Base-by-base conservation (phyloP, 2,888 invertebrate species). In the Parapristionchus giblindavisi region DNA sequence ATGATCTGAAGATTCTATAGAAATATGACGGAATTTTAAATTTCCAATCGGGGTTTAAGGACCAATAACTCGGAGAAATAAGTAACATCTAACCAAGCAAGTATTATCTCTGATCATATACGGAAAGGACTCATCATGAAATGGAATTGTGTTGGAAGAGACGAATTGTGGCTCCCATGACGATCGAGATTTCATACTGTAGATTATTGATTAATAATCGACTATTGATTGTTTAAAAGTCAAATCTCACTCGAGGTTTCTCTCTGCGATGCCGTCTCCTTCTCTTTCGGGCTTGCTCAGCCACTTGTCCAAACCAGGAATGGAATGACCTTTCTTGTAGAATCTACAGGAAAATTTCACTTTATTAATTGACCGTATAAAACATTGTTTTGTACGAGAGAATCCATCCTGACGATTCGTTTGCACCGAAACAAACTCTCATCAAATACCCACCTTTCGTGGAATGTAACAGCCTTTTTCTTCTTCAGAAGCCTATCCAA, bases 21-120 rank as follows among this genome's bases (percentile, higher is more conserved):
- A n/a, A n/a, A n/a, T n/a, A n/a, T n/a, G n/a, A n/a, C n/a, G n/a
- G n/a, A n/a, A n/a, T n/a, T n/a, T n/a, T n/a, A n/a, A n/a, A n/a
- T n/a, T n/a, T n/a, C n/a, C n/a, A n/a, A n/a, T n/a, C n/a, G n/a
- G n/a, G n/a, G n/a, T n/a, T n/a, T n/a, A n/a, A n/a, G n/a, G n/a
- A n/a, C n/a, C n/a, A n/a, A n/a, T n/a, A n/a, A n/a, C n/a, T n/a
- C n/a, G n/a, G n/a, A n/a, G n/a, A n/a, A n/a, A n/a, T n/a, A n/a
- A n/a, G n/a, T n/a, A n/a, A n/a, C n/a, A n/a, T n/a, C 73, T 73
- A 5, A 73, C 73, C 61, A 73, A 38, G n/a, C 61, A 60, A 43
- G 73, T 73, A 29, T 73, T 73, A 51, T 73, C 73, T 61, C 73
- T 60, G 61, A 73, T 73, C 61, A 60, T 51, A 38, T 73, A 73